Evolutionary conservation across 2,113 vertebrate genomes (phyloP), one percentile per base, ranked within the genome.

Genomic region (Phoenicopterus ruber): DNA sequence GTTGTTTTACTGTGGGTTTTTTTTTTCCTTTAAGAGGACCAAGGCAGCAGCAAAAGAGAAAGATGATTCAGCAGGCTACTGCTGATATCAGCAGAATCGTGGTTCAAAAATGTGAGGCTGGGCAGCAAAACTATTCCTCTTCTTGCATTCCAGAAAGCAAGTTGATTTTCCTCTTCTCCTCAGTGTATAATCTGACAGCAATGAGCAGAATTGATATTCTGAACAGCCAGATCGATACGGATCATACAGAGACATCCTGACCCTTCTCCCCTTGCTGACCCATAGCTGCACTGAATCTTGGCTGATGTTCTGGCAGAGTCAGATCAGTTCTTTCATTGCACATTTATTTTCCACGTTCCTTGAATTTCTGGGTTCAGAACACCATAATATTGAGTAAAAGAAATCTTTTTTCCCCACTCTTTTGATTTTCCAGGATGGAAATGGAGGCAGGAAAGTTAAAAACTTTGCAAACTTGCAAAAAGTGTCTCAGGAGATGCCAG

Each of bases 51-150:
- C 70, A 82, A 40, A 87, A 94, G 50, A 88, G 61, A 87, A 77
- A 85, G 74, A 82, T 85, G 73, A 95, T 90, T 96, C 81, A 96
- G 89, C 87, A 94, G 38, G 32, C 77, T 77, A 28, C 36, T 91
- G 88, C 91, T 93, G 83, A 77, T 77, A 92, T 58, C 83, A 89
- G 94, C 93, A 90, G 73, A 95, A 92, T 54, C 3, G 2, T 7
- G 26, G 67, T 47, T 96, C 78, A 95, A 95, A 96, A 97, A 93
- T 95, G 46, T 82, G 38, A 95, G 86, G 58, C 74, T 89, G 83
- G 91, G 70, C 84, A 91, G 84, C 40, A 95, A 87, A 96, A 80
- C 22, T 87, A 70, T 66, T 94, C 57, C 57, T 86, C 7, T 55
- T 76, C 40, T 82, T 69, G 49, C 78, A 80, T 95, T 94, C 81